These are phyloP conservation scores for Rattus norvegicus DNA, from an alignment of 2,113 vertebrate species.

Conservation along the genomic window DNA sequence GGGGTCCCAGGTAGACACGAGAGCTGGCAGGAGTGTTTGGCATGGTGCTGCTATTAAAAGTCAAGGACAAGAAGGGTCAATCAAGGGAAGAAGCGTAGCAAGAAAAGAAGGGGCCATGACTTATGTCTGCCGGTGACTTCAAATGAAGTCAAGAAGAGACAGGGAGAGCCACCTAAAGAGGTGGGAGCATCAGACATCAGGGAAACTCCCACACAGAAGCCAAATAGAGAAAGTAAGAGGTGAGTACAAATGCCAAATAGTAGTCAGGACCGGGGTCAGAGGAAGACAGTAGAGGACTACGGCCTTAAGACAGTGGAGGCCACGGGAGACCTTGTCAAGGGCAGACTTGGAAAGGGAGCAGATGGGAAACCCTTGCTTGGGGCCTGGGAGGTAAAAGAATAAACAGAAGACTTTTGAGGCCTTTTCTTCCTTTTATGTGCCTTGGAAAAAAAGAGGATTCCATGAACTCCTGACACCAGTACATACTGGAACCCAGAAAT, in stretches of 20 bases:
- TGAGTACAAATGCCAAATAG: not conserved
- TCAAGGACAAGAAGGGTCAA: not conserved
- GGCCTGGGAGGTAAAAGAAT: not conserved
- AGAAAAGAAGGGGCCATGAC: not conserved
- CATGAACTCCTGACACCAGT: not conserved
- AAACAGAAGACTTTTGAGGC: not conserved
- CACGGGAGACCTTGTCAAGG: not conserved
- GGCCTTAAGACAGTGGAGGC: not conserved
- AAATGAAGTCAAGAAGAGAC: not conserved
- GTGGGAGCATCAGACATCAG: not conserved
- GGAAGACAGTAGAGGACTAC: not conserved
- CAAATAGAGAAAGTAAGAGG: not conserved
- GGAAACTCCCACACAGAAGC: not conserved
- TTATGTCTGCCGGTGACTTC: not conserved
- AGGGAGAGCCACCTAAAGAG: not conserved
- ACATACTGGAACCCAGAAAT: not conserved
- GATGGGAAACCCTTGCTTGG: not conserved
- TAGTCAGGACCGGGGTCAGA: not conserved
- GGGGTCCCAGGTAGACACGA: not conserved
- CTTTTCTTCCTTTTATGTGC: not conserved
- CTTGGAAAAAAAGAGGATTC: slow-evolving; percentile 4
- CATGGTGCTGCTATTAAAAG: not conserved
- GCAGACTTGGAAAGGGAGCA: not conserved
- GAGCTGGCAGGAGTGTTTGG: not conserved
- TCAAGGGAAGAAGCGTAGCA: not conserved